These are phyloP conservation scores for Microctenopoma stevenorrisi DNA, from an alignment of 2,797 vertebrate species.

Conservation along the genomic window DNA sequence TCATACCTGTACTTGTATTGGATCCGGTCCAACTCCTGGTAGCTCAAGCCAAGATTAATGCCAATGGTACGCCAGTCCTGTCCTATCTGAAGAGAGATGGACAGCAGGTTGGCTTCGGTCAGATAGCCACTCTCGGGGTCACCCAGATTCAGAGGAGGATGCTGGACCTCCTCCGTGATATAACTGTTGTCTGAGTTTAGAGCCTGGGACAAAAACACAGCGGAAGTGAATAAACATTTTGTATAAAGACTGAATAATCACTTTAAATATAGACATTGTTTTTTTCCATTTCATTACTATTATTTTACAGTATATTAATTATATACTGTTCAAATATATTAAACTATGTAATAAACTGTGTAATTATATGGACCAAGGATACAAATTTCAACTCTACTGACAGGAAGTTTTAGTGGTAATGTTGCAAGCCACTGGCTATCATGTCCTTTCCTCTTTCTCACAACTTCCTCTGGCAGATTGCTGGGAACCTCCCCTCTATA, in stretches of 20 bases:
- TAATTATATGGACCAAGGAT: not conserved
- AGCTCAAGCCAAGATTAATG: constrained; percentile 89
- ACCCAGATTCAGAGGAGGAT: constrained; percentile 91
- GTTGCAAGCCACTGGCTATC: constrained; percentile 93
- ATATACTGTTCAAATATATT: not conserved
- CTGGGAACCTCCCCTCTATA: constrained; percentile 90
- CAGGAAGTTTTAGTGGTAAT: constrained; percentile 92
- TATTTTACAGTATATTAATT: not conserved
- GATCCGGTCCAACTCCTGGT: constrained; percentile 88
- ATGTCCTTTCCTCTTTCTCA: constrained; percentile 85
- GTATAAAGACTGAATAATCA: not conserved
- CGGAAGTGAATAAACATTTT: not conserved
- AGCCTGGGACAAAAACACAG: constrained; percentile 43
- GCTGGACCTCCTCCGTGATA: constrained; percentile 66
- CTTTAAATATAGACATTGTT: not conserved
- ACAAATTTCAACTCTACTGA: constrained; percentile 71
- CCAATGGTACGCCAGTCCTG: constrained; percentile 91
- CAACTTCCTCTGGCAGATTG: constrained; percentile 87
- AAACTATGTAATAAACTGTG: not conserved
- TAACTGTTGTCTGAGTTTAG: constrained; percentile 65
- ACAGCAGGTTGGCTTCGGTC: constrained; percentile 93
- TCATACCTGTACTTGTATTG: constrained; percentile 87
- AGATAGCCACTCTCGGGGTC: constrained; percentile 95
- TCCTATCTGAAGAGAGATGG: constrained; percentile 90
- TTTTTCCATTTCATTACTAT: not conserved